These are phyloP conservation scores for Saccostrea echinata DNA, from an alignment of 1,140 invertebrate species.

Conservation along the genomic window DNA sequence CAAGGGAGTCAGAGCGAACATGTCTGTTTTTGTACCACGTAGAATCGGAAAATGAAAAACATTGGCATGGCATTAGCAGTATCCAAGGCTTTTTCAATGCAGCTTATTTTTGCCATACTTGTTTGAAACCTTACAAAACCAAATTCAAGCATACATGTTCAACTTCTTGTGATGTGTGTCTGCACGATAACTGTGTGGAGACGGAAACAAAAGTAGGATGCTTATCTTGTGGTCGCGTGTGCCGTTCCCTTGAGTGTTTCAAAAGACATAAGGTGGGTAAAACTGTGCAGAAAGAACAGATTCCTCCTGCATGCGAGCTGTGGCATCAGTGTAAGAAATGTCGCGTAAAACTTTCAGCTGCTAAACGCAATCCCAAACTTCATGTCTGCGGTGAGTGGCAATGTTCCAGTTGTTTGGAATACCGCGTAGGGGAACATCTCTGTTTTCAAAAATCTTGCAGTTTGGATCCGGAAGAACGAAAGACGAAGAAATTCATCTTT, in stretches of 20 bases:
- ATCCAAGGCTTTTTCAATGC: constrained; percentile 36
- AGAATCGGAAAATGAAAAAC: constrained; percentile 25
- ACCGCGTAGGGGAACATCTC: constrained; percentile 39
- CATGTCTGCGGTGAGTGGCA: constrained; percentile 45
- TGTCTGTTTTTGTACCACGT: constrained; percentile 40
- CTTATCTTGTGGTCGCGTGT: constrained; percentile 9
- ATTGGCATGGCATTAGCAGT: constrained; percentile 43
- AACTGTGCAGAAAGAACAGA: not conserved
- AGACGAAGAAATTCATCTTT: constrained; percentile 44
- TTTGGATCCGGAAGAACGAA: not conserved
- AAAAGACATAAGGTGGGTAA: not conserved
- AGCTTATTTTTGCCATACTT: not conserved
- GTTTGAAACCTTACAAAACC: constrained; percentile 33
- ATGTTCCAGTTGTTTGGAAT: constrained; percentile 38
- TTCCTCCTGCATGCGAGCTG: constrained; percentile 3
- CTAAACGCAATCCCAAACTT: constrained; percentile 24
- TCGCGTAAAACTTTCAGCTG: constrained; percentile 29
- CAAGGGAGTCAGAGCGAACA: not conserved
- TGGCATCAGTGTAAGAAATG: constrained; percentile 40
- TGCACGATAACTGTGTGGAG: not conserved
- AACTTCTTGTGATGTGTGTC: constrained; percentile 38
- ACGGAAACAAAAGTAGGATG: not conserved
- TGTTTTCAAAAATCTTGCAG: constrained; percentile 31
- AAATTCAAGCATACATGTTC: constrained; percentile 33
- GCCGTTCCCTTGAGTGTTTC: not conserved